phyloP scores from a whole-genome alignment of 2,113 vertebrate genomes.

The Columba livia region DNA sequence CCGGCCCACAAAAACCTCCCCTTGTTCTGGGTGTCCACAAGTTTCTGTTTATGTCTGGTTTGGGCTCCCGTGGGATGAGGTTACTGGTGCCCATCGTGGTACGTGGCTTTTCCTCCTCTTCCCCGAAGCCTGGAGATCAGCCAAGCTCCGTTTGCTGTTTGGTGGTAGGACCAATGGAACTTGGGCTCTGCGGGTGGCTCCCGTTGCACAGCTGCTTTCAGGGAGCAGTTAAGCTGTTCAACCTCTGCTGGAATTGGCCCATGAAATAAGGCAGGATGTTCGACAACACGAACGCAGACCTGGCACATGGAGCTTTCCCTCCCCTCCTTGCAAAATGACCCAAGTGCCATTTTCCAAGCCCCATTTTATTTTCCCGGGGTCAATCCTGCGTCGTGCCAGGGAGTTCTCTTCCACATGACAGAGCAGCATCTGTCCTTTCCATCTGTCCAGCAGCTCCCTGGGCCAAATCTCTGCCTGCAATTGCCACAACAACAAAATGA shows the following conservation, averaged over 20 bases:
- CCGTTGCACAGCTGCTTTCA: not conserved
- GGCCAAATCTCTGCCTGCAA: not conserved
- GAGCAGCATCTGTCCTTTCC: constrained; percentile 23
- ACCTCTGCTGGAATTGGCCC: not conserved
- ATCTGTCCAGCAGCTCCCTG: not conserved
- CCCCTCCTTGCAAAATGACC: not conserved
- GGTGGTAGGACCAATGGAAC: not conserved
- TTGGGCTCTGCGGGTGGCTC: not conserved
- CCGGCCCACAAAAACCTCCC: not conserved
- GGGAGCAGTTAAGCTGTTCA: not conserved
- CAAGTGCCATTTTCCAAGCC: not conserved
- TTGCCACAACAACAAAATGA: constrained; percentile 33
- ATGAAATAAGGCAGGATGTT: not conserved
- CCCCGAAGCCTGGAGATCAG: not conserved
- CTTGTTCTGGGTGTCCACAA: not conserved
- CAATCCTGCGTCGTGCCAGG: not conserved
- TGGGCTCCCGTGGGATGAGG: not conserved
- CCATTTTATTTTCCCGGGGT: not conserved
- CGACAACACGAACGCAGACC: not conserved
- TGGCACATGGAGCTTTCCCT: fast-evolving
- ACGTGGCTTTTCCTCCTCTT: not conserved
- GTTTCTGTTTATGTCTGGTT: not conserved
- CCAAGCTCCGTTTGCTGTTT: not conserved
- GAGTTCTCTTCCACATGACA: not conserved
- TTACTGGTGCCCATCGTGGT: not conserved